Evolutionary conservation across 2,888 invertebrate genomes (phyloP), one percentile per base, ranked within the genome.

Genomic region (Masnerella sp.): DNA sequence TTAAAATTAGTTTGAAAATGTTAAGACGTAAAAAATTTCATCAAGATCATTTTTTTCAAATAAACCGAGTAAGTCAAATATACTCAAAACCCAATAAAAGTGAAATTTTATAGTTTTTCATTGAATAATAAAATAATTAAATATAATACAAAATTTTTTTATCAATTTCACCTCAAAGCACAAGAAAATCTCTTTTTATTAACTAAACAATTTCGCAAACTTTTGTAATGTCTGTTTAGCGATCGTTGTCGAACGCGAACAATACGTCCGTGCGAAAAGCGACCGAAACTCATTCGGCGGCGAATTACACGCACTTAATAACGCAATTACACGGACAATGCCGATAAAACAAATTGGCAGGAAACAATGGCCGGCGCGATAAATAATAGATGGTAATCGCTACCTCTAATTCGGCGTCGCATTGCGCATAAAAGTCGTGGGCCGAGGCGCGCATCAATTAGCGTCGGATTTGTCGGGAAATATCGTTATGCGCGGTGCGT

Each of bases 341-440:
- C 68, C 68, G 59, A 68, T 68, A 59, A 68, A 68, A 68, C 59
- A 52, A 59, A 69, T 69, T 61, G 59, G 56, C 42, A 40, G 52
- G 38, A 59, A 68, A 68, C 68, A 68, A 68, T 59, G 59, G 51
- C 43, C n/a, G 68, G 34, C 68, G 51, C 43, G 58, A 51, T 68
- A 68, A 59, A 68, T 68, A 68, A 68, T 68, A 43, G 51, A 68
- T 68, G 68, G 58, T 68, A 59, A 68, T 59, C 59, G 68, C 51
- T 68, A 59, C 58, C 51, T 59, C 58, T 43, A 52, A 68, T 68
- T 68, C 51, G 36, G 28, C 30, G 38, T 20, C 51, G 40, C 58
- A 45, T 68, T 43, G 42, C 12, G 51, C 18, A 52, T 45, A 52
- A 52, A 52, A 52, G 52, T 45, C 22, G 56, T 9, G 40, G 40